phyloP scores from a whole-genome alignment of 2,888 invertebrate genomes.

The Pteria penguin region DNA sequence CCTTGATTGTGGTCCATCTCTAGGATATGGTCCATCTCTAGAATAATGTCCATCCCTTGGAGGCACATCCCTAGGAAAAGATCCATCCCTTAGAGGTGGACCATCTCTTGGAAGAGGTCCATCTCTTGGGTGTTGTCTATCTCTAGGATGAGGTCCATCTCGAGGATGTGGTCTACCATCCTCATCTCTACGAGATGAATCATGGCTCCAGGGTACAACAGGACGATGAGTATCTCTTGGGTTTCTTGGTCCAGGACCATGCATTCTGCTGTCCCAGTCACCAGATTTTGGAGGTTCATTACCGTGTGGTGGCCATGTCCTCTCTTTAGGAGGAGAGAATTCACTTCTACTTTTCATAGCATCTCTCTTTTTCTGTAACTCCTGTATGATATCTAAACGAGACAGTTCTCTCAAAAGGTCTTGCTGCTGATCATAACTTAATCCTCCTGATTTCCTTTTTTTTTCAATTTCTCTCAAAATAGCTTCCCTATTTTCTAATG shows the following conservation, averaged over 20 bases:
- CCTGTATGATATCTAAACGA: conserved; percentile 64
- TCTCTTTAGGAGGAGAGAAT: neutral
- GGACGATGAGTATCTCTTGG: neutral
- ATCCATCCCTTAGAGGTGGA: conserved; percentile 21
- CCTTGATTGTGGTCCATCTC: neutral
- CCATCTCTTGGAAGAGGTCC: conserved; percentile 12
- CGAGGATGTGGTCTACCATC: conserved; percentile 23
- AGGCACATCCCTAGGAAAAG: conserved; percentile 10
- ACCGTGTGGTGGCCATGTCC: neutral
- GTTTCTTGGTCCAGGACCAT: neutral
- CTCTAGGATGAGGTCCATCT: conserved; percentile 21
- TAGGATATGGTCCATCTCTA: conserved; percentile 22
- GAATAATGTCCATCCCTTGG: conserved; percentile 20
- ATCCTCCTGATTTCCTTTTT: conserved; percentile 85
- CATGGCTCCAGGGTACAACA: neutral
- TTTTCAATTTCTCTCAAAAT: conserved; percentile 80
- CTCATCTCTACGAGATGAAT: conserved; percentile 15
- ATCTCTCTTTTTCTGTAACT: conserved; percentile 46
- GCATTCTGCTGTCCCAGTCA: neutral
- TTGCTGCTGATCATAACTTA: conserved; percentile 74
- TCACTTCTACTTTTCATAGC: conserved; percentile 9
- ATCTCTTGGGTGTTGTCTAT: neutral
- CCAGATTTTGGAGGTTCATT: neutral
- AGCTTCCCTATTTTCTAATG: conserved; percentile 49
- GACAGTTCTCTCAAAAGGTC: conserved; percentile 73